These are phyloP conservation scores for Pluvialis apricaria DNA, from an alignment of 2,113 vertebrate species.

Conservation along the genomic window DNA sequence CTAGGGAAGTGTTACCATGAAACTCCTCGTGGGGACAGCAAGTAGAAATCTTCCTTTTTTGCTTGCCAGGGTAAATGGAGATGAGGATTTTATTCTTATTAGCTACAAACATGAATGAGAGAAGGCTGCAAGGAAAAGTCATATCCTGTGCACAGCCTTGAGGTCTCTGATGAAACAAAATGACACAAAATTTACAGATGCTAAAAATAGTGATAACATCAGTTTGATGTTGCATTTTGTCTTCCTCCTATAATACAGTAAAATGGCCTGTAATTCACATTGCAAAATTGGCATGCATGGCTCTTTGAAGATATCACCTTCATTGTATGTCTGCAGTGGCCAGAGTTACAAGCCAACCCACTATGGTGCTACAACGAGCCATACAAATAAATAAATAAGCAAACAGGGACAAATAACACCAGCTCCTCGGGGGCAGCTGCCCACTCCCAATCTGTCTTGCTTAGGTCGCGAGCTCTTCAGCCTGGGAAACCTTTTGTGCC, in stretches of 20 bases:
- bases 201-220: conserved; percentile 40
- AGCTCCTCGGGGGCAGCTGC: background rate
- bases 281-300: conserved; percentile 2
- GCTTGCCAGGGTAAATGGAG: background rate
- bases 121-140: background rate
- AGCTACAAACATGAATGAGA: background rate
- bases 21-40: background rate
- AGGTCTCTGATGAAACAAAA: conserved; percentile 51
- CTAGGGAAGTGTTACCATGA: background rate
- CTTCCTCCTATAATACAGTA: conserved; percentile 13
- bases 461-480: background rate
- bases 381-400: background rate
- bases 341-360: conserved; percentile 10
- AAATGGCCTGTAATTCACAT: conserved; percentile 43
- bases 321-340: background rate
- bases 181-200: conserved; percentile 44
- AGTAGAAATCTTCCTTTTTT: background rate
- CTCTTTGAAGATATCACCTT: conserved; percentile 32
- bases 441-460: background rate
- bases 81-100: background rate
- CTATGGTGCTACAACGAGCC: background rate
- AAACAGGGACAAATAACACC: background rate
- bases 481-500: background rate
- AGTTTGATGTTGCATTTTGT: conserved; percentile 48
- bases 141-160: background rate